Conservation (phyloP, 2,888 invertebrate genomes). For the Andrena hattorfiana region DNA sequence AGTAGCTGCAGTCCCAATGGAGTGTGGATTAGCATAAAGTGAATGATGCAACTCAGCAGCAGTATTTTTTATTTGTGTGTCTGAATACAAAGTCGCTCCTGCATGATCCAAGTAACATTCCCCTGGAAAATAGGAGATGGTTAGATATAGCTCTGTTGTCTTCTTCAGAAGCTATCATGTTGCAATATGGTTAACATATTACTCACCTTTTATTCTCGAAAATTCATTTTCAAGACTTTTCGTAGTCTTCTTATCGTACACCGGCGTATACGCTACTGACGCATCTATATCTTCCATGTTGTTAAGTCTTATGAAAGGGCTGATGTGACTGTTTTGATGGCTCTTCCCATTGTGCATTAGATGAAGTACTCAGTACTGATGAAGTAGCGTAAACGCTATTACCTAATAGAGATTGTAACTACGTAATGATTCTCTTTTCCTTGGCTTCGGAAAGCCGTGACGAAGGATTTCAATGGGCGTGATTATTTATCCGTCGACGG, state of each 20-base stretch:
- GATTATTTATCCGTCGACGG: not conserved
- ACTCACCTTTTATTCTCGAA: constrained; percentile 78
- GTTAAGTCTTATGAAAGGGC: not conserved
- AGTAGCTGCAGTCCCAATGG: constrained; percentile 90
- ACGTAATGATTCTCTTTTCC: not conserved
- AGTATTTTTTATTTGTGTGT: constrained; percentile 89
- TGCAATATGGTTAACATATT: not conserved
- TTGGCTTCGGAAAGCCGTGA: not conserved
- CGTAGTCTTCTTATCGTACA: constrained; percentile 77
- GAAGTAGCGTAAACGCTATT: constrained; percentile 12
- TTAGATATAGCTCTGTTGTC: not conserved
- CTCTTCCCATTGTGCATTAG: not conserved
- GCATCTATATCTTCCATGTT: constrained; percentile 69
- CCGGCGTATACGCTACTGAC: constrained; percentile 66
- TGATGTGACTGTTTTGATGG: not conserved
- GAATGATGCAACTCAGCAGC: constrained; percentile 89
- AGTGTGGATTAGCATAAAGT: constrained; percentile 96
- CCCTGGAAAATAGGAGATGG: constrained; percentile 85
- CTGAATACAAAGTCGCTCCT: constrained; percentile 93
- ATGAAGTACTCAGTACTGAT: not conserved
- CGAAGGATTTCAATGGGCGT: not conserved
- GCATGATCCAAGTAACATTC: constrained; percentile 95
- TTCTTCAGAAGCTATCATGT: not conserved
- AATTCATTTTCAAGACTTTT: constrained; percentile 78
- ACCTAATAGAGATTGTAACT: constrained; percentile 29